phyloP scores from a whole-genome alignment of 1,140 invertebrate species.

The Diorhabda elongata region DNA sequence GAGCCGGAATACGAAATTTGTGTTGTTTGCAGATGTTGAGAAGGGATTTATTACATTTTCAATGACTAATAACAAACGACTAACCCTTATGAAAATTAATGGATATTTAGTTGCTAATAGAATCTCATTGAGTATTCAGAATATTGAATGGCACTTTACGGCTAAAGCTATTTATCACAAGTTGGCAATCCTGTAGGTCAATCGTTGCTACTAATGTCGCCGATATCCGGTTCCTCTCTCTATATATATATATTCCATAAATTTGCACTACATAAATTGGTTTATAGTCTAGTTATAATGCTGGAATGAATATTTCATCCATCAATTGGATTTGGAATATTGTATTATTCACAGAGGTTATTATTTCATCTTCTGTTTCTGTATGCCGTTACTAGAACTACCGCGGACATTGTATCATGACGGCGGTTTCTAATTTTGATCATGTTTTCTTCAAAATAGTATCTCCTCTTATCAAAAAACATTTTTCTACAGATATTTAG shows the following conservation, averaged over 20 bases:
- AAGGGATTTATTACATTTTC: too few species aligned
- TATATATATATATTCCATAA: neutral
- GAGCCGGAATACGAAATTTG: too few species aligned
- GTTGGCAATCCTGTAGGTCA: neutral
- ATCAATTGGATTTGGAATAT: neutral
- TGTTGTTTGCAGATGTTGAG: too few species aligned
- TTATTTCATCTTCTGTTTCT: too few species aligned
- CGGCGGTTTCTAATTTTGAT: too few species aligned
- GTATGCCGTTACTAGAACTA: too few species aligned
- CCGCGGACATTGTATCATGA: too few species aligned
- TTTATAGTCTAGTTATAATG: neutral
- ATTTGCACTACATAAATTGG: slow-evolving; percentile 17
- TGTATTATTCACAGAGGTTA: too few species aligned
- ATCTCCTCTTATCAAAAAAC: too few species aligned
- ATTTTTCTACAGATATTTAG: too few species aligned
- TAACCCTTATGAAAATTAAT: neutral
- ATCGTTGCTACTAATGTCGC: neutral
- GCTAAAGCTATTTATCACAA: neutral
- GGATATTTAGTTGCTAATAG: neutral
- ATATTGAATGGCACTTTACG: neutral
- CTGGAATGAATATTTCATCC: neutral
- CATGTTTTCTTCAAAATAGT: too few species aligned
- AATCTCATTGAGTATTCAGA: neutral
- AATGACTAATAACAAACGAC: too few species aligned
- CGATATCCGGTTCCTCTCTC: neutral